Base-by-base conservation (phyloP, 2,888 invertebrate species). In the Nematopogon swammerdamellus region DNA sequence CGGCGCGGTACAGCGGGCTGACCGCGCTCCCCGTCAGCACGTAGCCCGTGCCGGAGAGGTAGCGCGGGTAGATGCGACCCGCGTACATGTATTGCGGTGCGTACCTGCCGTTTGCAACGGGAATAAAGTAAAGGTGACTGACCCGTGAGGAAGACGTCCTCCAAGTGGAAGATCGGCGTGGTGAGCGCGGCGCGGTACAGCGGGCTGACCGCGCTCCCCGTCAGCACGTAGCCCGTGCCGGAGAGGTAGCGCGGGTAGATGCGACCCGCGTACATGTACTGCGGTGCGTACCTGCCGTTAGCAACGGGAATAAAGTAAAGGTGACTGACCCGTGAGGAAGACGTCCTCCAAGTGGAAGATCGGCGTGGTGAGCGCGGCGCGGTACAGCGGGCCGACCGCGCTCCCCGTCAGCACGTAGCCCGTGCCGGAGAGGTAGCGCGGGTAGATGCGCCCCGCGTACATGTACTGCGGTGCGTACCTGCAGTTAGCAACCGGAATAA, bases 21-120 rank as follows among this genome's bases (percentile, higher is more conserved):
- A 87, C 87, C 1, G 89, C 82, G 56, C 86, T 84, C 1, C 82
- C 66, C 1, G 90, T 88, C 80, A 92, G 82, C 3, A 87, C 81
- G 70, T 93, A 93, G 2, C 88, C 91, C 1, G 90, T 89, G 11
- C 93, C 93, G 0, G 92, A 91, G 49, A 92, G 67, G 67, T 92
- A 93, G 57, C 86, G 85, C 2, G 92, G 93, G 76, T 91, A 92
- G 46, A 83, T 80, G 44, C 82, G 79, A 1, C 83, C 86, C 1
- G 82, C 70, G 64, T 85, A 92, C 87, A 92, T 88, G 63, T 91
- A 91, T 29, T 83, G 83, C 1, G 92, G 92, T 53, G 88, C 86
- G 71, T 88, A 92, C 87, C 87, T 87, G 61, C 50, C 56, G 57
- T 25, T 25, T 25, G 10, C 25, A 25, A 25, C 25, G 4, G n/a